phyloP scores from a whole-genome alignment of 2,888 invertebrate genomes.

The Lobophora halterata region DNA sequence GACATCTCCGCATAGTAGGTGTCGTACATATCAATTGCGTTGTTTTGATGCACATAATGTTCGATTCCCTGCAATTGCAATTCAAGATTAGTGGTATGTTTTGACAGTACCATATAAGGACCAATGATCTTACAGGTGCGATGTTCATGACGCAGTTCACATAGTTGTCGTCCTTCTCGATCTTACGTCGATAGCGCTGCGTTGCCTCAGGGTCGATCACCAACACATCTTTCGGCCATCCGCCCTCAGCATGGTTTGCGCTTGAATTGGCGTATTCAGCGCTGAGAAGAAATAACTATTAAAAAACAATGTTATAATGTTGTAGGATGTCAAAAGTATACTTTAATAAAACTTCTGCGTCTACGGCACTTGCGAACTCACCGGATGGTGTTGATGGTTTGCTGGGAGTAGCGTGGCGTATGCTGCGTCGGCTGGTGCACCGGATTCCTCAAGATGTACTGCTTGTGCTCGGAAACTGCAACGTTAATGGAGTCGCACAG shows the following conservation, averaged over 20 bases:
- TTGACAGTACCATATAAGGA: too few relatives aligned
- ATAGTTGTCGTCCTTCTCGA: slow-evolving; percentile 90
- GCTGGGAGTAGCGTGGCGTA: slow-evolving; percentile 57
- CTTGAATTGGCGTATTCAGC: slow-evolving; percentile 81
- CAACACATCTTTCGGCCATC: slow-evolving; percentile 90
- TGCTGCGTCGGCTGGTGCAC: slow-evolving; percentile 73
- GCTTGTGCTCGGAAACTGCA: slow-evolving; percentile 49
- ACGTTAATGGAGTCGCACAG: slow-evolving; percentile 60
- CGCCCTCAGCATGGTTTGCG: slow-evolving; percentile 88
- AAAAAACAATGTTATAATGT: background rate
- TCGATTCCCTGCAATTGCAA: slow-evolving; percentile 91
- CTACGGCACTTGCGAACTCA: slow-evolving; percentile 23
- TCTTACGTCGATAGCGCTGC: slow-evolving; percentile 86
- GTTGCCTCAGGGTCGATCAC: slow-evolving; percentile 85
- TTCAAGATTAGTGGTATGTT: too few relatives aligned
- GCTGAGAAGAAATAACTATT: too few relatives aligned
- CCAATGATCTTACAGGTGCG: slow-evolving; percentile 56
- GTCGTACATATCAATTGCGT: slow-evolving; percentile 94
- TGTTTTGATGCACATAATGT: slow-evolving; percentile 92
- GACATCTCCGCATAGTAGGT: slow-evolving; percentile 90
- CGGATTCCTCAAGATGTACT: slow-evolving; percentile 76
- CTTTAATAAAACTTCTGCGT: too few relatives aligned
- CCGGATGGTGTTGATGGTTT: slow-evolving; percentile 81
- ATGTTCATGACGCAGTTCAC: slow-evolving; percentile 82
- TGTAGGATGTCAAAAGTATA: background rate